Conservation (phyloP, 2,797 vertebrate genomes). For the Acrocephalus scirpaceus region DNA sequence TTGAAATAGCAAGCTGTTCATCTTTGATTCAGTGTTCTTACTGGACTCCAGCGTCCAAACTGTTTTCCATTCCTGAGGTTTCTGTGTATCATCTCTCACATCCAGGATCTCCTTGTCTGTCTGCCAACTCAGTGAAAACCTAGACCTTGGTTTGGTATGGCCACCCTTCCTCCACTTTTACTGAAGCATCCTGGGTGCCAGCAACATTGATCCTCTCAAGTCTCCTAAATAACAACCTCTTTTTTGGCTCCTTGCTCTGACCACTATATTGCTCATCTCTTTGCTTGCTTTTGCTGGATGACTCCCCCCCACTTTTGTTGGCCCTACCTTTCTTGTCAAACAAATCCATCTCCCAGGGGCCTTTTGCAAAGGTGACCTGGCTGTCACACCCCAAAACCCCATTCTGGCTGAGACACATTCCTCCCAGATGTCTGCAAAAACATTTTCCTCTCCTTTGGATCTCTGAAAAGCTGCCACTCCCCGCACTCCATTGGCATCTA, state of each 20-base stretch:
- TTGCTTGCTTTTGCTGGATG: background rate
- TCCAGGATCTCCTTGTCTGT: background rate
- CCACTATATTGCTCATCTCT: background rate
- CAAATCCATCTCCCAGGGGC: background rate
- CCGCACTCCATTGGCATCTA: fast-evolving
- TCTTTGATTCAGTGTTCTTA: background rate
- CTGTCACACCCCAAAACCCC: background rate
- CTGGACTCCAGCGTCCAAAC: background rate
- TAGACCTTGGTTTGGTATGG: background rate
- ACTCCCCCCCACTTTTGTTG: background rate
- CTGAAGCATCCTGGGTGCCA: background rate
- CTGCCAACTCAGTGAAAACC: background rate
- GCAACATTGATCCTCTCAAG: background rate
- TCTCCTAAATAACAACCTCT: background rate
- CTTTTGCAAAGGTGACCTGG: background rate
- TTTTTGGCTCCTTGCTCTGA: background rate
- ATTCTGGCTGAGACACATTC: background rate
- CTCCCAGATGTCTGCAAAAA: background rate
- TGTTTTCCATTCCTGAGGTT: background rate
- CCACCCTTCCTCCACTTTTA: background rate
- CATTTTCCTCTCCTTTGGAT: background rate
- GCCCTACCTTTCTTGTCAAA: background rate
- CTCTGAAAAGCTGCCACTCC: background rate
- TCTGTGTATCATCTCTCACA: background rate
- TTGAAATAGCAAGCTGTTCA: background rate